Base-by-base conservation (phyloP, 2,797 vertebrate species). In the Crocidura indochinensis region DNA sequence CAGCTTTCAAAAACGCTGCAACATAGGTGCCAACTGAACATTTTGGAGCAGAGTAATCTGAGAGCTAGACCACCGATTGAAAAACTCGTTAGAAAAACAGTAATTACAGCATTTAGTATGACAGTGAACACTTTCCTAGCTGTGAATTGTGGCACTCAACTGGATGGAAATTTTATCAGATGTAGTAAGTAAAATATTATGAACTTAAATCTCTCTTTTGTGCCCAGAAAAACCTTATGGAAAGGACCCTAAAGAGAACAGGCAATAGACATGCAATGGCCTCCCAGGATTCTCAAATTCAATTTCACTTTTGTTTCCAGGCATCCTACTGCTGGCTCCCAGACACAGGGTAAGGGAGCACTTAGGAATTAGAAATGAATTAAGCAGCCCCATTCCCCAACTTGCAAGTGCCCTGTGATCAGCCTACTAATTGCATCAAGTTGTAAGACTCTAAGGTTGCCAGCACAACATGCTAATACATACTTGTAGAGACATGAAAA, bases 131-230 rank as follows among this genome's bases (percentile, higher is more conserved):
- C 29, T 46, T 78, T 80, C 75, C 46, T 79, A 49, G 46, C 46
- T 92, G 69, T 85, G 84, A 53, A 90, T 84, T 84, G 71, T 67
- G 62, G 24, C 56, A 64, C 73, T 94, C 49, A 64, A 68, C 10
- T 71, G 26, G 24, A 49, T 60, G 56, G 51, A 87, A 88, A 80
- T 64, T 67, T 60, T 60, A 60, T 69, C 84, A 88, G 53, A 51
- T 26, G 65, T 0, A 65, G 24, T 82, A 62, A 93, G 15, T 67
- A 17, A 81, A 82, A 77, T 17, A 79, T 15, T 10, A 69, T 2
- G 2, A 62, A 53, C n/a, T 91, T 78, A 75, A 85, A 49, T n/a
- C 22, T 90, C 62, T 87, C 64, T 64, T 94, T 87, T 82, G 46
- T 44, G 8, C 46, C 44, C 47, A 77, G 68, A 76, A 78, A 84